Evolutionary conservation across 2,113 vertebrate species (phyloP).

Genomic region (Gallinago media): DNA sequence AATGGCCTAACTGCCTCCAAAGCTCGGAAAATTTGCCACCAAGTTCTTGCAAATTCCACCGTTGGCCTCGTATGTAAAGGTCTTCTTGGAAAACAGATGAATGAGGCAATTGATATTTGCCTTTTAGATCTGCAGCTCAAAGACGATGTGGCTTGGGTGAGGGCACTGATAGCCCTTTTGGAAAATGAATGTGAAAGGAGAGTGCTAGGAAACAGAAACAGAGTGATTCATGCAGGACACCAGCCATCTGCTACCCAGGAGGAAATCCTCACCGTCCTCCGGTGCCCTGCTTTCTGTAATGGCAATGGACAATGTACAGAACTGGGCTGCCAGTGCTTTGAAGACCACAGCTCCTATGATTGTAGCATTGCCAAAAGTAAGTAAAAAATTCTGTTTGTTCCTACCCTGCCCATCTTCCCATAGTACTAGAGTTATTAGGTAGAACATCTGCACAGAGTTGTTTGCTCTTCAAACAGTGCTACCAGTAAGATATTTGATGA

Average conservation of each 20-base stretch:
- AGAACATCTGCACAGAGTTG: conserved; percentile 58
- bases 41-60: conserved; percentile 77
- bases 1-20: conserved; percentile 78
- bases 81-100: conserved; percentile 78
- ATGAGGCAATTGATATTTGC: conserved; percentile 81
- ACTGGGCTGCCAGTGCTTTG: conserved; percentile 79
- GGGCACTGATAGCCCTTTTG: conserved; percentile 77
- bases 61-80: conserved; percentile 74
- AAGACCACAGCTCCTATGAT: conserved; percentile 77
- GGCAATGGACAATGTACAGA: conserved; percentile 77
- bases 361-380: conserved; percentile 80
- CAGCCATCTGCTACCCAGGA: background rate
- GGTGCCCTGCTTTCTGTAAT: conserved; percentile 80
- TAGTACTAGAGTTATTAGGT: conserved; percentile 53
- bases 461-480: conserved; percentile 71
- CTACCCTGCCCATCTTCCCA: conserved; percentile 20
- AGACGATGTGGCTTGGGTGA: conserved; percentile 80
- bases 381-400: conserved; percentile 67
- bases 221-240: background rate
- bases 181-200: conserved; percentile 85
- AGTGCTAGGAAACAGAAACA: conserved; percentile 71
- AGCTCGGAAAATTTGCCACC: conserved; percentile 78
- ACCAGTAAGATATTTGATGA: conserved; percentile 72
- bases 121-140: conserved; percentile 84
- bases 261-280: conserved; percentile 70